Conservation (phyloP, 2,888 invertebrate genomes). For the Slavum lentiscoides region DNA sequence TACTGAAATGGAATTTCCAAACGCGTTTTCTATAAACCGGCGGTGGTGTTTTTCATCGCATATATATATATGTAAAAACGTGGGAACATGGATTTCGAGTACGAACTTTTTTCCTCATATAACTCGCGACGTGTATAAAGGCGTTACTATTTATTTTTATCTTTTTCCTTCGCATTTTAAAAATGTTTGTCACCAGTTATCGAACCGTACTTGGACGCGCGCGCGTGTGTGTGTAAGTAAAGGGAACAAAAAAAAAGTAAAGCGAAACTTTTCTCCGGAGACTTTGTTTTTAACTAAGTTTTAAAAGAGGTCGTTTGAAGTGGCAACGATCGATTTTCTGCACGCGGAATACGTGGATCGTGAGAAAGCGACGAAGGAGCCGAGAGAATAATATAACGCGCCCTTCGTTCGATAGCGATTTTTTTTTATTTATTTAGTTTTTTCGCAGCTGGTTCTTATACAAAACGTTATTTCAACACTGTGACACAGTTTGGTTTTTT, state of each 20-base stretch:
- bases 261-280: slow-evolving; percentile 49
- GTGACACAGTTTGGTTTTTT: not conserved
- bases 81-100: not conserved
- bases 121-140: slow-evolving; percentile 20
- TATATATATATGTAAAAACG: slow-evolving; percentile 15
- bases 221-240: not conserved
- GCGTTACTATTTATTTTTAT: slow-evolving; percentile 9
- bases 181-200: slow-evolving; percentile 45
- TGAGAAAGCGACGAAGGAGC: no score
- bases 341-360: no score
- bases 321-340: slow-evolving; percentile 31
- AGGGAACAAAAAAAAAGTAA: slow-evolving; percentile 11
- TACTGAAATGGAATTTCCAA: no score
- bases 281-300: slow-evolving; percentile 52
- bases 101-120: slow-evolving; percentile 25
- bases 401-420: not conserved
- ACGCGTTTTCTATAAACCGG: slow-evolving; percentile 5
- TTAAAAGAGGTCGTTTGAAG: slow-evolving; percentile 41
- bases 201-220: slow-evolving; percentile 20
- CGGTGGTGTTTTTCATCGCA: slow-evolving; percentile 21
- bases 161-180: slow-evolving; percentile 4
- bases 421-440: not conserved
- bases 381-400: not conserved
- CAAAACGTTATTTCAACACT: slow-evolving; percentile 18
- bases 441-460: not conserved